These are phyloP conservation scores for Branchellion lobata DNA, from an alignment of 2,888 invertebrate genomes.

Conservation along the genomic window DNA sequence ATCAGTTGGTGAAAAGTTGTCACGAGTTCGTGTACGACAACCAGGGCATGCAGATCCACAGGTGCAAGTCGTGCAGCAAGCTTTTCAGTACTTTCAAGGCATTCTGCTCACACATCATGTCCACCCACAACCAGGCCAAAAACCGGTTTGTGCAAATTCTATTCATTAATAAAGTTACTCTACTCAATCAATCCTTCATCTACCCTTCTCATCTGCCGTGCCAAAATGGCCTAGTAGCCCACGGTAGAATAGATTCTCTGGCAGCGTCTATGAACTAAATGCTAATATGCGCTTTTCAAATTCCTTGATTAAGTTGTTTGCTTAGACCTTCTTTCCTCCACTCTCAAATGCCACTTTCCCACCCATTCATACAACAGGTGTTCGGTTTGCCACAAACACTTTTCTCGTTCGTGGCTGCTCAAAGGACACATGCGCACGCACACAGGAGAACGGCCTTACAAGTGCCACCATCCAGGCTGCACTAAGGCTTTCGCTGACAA, in stretches of 20 bases:
- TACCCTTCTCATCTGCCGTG: too few species aligned
- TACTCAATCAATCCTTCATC: too few species aligned
- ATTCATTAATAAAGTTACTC: not conserved
- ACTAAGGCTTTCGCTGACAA: conserved; percentile 60
- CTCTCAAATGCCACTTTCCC: too few species aligned
- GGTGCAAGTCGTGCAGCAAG: conserved; percentile 55
- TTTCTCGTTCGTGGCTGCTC: conserved; percentile 60
- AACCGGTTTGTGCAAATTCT: conserved; percentile 55
- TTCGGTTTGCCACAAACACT: conserved; percentile 57
- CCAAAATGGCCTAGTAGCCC: too few species aligned
- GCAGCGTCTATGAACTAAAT: too few species aligned
- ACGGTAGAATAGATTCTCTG: too few species aligned
- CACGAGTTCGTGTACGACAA: conserved; percentile 47
- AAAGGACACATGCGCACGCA: conserved; percentile 61
- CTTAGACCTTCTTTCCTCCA: too few species aligned
- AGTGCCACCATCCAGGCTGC: conserved; percentile 56
- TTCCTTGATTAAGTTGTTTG: too few species aligned
- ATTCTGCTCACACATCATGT: conserved; percentile 54
- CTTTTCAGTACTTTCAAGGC: conserved; percentile 54
- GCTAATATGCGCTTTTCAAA: too few species aligned
- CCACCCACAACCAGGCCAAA: conserved; percentile 53
- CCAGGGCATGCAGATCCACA: conserved; percentile 49
- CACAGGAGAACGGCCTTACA: conserved; percentile 60
- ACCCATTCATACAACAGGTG: too few species aligned
- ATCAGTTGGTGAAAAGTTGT: conserved; percentile 31